These are phyloP conservation scores for Agrotis clavis DNA, from an alignment of 2,888 invertebrate genomes.

Conservation along the genomic window DNA sequence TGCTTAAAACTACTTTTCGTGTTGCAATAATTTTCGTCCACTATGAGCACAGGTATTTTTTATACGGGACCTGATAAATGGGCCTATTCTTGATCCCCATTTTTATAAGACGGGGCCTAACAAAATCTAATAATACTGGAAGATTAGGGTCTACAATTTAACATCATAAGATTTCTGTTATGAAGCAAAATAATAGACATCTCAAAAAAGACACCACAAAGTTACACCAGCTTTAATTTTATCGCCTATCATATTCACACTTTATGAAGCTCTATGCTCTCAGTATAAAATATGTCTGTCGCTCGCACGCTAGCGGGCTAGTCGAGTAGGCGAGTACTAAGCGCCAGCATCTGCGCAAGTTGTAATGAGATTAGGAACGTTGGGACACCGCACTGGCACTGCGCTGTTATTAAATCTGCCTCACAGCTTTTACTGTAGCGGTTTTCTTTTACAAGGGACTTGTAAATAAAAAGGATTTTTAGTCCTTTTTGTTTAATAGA, in stretches of 20 bases:
- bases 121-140: too few species aligned
- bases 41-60: too few species aligned
- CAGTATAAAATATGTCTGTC: slow-evolving; percentile 39
- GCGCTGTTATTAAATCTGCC: slow-evolving; percentile 48
- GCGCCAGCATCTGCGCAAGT: slow-evolving; percentile 47
- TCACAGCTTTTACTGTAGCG: slow-evolving; percentile 32
- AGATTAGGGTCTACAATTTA: too few species aligned
- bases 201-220: neutral
- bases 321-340: slow-evolving; percentile 26
- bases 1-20: too few species aligned
- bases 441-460: slow-evolving; percentile 8
- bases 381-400: slow-evolving; percentile 36
- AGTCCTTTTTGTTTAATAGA: too few species aligned
- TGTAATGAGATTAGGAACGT: slow-evolving; percentile 52
- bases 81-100: too few species aligned
- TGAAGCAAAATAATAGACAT: neutral
- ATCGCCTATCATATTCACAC: slow-evolving; percentile 20
- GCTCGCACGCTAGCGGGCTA: slow-evolving; percentile 29
- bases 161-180: too few species aligned
- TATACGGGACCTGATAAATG: too few species aligned
- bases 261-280: slow-evolving; percentile 28
- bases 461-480: neutral
- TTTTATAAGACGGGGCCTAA: too few species aligned
- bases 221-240: slow-evolving; percentile 12
- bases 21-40: too few species aligned